Conservation (phyloP, 1,140 invertebrate genomes). For the Nasonia longicornis region DNA sequence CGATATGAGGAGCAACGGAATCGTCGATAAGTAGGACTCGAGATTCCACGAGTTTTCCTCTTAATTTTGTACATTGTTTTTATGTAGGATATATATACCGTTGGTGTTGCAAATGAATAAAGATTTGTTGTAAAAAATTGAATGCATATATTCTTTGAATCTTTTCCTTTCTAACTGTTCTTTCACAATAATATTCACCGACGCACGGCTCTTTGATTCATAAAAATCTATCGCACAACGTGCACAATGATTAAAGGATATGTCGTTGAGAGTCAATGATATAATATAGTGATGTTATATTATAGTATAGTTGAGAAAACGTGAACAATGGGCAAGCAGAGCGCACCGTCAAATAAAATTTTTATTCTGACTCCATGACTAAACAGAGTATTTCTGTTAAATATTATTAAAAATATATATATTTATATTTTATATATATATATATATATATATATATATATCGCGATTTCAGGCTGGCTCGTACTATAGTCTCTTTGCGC, state of each 20-base stretch:
- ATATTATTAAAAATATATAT: slow-evolving; percentile 45
- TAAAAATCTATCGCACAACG: slow-evolving; percentile 34
- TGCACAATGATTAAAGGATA: slow-evolving; percentile 28
- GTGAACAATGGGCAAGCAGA: not conserved
- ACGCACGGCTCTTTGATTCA: not conserved
- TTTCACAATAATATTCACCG: slow-evolving; percentile 10
- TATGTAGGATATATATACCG: slow-evolving; percentile 22
- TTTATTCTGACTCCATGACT: not conserved
- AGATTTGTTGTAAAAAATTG: slow-evolving; percentile 27
- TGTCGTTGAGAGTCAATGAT: slow-evolving; percentile 30
- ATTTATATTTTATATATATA: slow-evolving; percentile 28
- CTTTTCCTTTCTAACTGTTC: not conserved
- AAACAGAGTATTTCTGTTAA: slow-evolving; percentile 35
- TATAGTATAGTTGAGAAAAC: not conserved
- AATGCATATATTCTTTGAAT: slow-evolving; percentile 8
- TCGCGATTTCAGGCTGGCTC: slow-evolving; percentile 34
- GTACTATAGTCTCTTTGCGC: not conserved
- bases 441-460: slow-evolving; percentile 37
- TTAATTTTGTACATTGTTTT: slow-evolving; percentile 13
- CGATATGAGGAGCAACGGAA: not conserved
- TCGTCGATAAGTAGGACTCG: not conserved
- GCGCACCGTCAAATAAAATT: slow-evolving; percentile 29
- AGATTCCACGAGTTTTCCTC: not conserved
- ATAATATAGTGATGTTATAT: not conserved
- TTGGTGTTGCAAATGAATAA: slow-evolving; percentile 19